Percentiles rank a stretch among this genome's conserved stretches.
Evolutionary conservation across 2,113 vertebrate genomes (phyloP).

Genomic region (Oophaga pumilio): DNA sequence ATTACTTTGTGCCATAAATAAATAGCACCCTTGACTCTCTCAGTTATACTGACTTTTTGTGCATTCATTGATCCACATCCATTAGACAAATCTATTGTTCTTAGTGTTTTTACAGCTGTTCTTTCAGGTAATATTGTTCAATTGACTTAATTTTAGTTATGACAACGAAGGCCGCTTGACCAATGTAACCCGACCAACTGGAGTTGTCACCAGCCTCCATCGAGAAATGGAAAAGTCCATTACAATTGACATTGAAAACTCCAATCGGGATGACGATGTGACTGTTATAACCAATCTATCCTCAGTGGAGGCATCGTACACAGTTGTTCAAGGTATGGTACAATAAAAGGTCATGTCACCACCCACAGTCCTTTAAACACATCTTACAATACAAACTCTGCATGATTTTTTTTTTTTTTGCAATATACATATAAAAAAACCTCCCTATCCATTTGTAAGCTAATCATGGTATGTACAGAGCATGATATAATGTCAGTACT

Average conservation of each 20-base stretch:
- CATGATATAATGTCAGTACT: not conserved
- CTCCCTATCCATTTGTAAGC: no score
- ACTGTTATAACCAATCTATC: conserved; percentile 98
- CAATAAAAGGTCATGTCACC: not conserved
- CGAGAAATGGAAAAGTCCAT: conserved; percentile 98
- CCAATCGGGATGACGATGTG: conserved; percentile 95
- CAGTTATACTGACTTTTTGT: not conserved
- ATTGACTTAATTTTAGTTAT: conserved; percentile 78
- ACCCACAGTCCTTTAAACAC: not conserved
- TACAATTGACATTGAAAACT: conserved; percentile 98
- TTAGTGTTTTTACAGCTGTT: conserved; percentile 50
- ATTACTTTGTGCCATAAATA: conserved; percentile 7
- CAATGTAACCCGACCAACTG: conserved; percentile 96
- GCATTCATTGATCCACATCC: conserved; percentile 1
- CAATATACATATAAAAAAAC: no score
- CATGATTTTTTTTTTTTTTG: not conserved
- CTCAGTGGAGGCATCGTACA: conserved; percentile 96
- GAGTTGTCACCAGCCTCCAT: conserved; percentile 96
- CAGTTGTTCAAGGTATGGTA: conserved; percentile 91
- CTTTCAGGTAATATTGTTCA: conserved; percentile 52
- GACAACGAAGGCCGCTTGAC: conserved; percentile 97
- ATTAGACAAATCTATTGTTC: conserved; percentile 64
- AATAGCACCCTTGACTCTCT: conserved; percentile 1
- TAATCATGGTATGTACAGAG: not conserved
- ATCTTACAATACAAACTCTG: not conserved